Evolutionary conservation across 2,888 invertebrate genomes (phyloP).

Genomic region (Cordylochernes scorpioides): DNA sequence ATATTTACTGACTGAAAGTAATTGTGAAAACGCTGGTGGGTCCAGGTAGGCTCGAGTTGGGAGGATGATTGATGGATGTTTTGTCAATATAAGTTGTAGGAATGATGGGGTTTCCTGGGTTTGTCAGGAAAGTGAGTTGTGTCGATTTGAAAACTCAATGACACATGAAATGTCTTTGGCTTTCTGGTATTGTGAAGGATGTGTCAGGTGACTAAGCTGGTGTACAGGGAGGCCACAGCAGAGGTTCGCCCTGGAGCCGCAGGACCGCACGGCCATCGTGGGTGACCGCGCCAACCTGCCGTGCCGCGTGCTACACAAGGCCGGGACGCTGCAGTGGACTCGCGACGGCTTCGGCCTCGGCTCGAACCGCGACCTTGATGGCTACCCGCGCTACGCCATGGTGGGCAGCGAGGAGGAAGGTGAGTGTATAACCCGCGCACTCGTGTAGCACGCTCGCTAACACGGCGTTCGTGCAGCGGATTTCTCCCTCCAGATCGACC

Average conservation of each 20-base stretch:
- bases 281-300: slow-evolving; percentile 66
- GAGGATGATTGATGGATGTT: no score
- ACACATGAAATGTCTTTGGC: no score
- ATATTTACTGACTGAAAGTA: no score
- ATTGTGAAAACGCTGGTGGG: no score
- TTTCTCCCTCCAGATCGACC: slow-evolving; percentile 65
- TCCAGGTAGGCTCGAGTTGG: no score
- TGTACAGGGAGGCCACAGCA: slow-evolving; percentile 37
- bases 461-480: slow-evolving; percentile 36
- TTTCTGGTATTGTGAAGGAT: no score
- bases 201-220: no score
- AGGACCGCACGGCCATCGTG: slow-evolving; percentile 62
- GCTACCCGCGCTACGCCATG: slow-evolving; percentile 82
- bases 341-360: slow-evolving; percentile 87
- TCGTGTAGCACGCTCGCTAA: not conserved
- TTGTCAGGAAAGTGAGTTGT: no score
- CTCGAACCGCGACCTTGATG: slow-evolving; percentile 58
- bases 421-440: no score
- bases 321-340: slow-evolving; percentile 82
- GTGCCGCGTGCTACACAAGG: slow-evolving; percentile 60
- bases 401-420: slow-evolving; percentile 85
- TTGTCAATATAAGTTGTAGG: no score
- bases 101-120: no score
- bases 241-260: slow-evolving; percentile 70
- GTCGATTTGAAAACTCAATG: no score